phyloP scores from a whole-genome alignment of 2,888 invertebrate species.

The Scaptomyza parva region DNA sequence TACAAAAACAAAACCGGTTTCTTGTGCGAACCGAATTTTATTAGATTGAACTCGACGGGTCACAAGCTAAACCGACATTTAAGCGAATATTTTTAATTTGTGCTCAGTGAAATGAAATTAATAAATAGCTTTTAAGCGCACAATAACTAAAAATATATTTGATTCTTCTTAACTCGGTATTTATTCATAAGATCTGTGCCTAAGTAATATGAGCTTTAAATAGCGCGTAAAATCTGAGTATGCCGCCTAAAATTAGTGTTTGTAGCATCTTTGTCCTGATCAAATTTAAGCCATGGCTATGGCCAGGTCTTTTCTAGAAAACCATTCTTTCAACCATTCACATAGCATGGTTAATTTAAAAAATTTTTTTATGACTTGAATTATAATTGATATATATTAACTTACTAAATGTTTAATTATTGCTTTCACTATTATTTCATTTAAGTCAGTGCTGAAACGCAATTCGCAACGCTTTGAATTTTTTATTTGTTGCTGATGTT shows the following conservation, averaged over 20 bases:
- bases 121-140: slow-evolving; percentile 18
- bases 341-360: background rate
- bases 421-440: background rate
- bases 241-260: background rate
- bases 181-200: background rate
- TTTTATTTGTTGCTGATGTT: background rate
- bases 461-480: background rate
- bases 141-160: background rate
- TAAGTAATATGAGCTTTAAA: background rate
- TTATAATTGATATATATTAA: slow-evolving; percentile 1
- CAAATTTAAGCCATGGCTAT: background rate
- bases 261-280: background rate
- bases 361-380: background rate
- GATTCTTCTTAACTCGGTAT: background rate
- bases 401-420: background rate
- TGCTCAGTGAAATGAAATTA: slow-evolving; percentile 17
- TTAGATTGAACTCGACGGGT: slow-evolving; percentile 29
- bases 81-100: slow-evolving; percentile 10
- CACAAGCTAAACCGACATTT: slow-evolving; percentile 37
- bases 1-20: slow-evolving; percentile 50
- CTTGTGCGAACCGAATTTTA: slow-evolving; percentile 12
- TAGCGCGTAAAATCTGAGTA: background rate
- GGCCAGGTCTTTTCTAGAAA: background rate
- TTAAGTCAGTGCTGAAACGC: background rate
- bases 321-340: background rate